Evolutionary conservation across 2,797 vertebrate species (phyloP), one percentile per base, ranked within the genome.

Genomic region (Malurus splendens): DNA sequence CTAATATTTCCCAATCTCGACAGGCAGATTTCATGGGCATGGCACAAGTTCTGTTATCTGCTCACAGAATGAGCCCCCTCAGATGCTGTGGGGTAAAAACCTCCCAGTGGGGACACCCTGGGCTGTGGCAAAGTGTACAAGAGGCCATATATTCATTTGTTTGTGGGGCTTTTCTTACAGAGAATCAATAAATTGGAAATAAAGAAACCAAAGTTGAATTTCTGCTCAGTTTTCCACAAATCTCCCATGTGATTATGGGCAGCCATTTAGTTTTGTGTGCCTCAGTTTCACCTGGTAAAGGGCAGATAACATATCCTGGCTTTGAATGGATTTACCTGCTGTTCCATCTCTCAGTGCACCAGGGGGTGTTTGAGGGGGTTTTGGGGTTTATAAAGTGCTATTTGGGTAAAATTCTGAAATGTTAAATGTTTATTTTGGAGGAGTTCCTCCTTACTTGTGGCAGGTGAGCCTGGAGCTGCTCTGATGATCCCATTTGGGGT

Each of bases 1-100:
- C 32, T 92, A 94, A 92, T 94, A 90, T 66, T 90, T 90, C 48
- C 85, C 67, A 24, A 1, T 70, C 91, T 95, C 18, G 30, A 59
- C 55, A 82, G 76, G 30, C 32, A 8, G 12, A 47, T 84, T 44
- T 86, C 38, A 52, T 1, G 61, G 78, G 71, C 50, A 27, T 18
- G 20, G 54, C 50, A 15, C 19, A 36, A 57, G 79, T 42, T 15
- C 42, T 13, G 2, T 70, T 86, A 56, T n/a, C 71, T n/a, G 1
- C 52, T 66, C 44, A 30, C 48, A 78, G 50, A 36, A 84, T 30
- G 82, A 77, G 75, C 47, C 52, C 5, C 1, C 17, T 12, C 55
- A 32, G 61, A 25, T n/a, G 51, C 39, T 71, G 6, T 15, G 71
- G 42, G 30, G 18, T 25, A 57, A 60, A 42, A 33, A 14, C 52